These are phyloP conservation scores for Potorous gilbertii DNA, from an alignment of 2,797 vertebrate species.

Conservation along the genomic window DNA sequence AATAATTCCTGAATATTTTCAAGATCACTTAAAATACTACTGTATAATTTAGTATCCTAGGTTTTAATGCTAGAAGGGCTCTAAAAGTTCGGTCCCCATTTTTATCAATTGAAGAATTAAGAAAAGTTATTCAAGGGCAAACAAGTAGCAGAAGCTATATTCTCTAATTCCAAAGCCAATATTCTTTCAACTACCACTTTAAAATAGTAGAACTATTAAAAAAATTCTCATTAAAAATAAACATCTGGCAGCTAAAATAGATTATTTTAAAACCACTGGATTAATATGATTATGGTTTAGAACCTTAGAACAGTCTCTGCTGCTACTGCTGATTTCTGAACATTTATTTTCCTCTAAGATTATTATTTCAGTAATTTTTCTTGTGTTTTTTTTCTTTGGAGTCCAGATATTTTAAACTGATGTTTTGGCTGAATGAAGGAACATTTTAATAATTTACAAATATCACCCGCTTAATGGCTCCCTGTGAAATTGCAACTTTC, in stretches of 20 bases:
- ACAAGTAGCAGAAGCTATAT: not conserved
- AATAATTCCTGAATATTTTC: not conserved
- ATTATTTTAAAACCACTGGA: not conserved
- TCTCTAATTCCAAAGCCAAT: not conserved
- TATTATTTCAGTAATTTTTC: not conserved
- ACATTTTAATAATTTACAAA: not conserved
- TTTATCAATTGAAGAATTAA: not conserved
- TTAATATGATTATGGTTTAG: not conserved
- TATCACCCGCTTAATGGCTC: not conserved
- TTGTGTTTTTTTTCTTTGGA: not conserved
- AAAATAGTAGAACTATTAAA: not conserved
- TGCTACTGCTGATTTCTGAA: not conserved
- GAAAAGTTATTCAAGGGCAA: not conserved
- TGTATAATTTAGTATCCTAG: not conserved
- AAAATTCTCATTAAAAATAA: not conserved
- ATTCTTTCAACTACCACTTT: not conserved
- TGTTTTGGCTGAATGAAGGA: not conserved
- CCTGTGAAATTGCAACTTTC: not conserved
- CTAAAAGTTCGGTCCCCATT: not conserved
- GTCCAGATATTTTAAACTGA: not conserved
- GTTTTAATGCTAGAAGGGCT: not conserved
- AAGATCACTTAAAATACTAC: not conserved
- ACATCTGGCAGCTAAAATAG: not conserved
- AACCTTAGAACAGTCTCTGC: not conserved
- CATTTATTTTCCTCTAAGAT: not conserved